Conservation (phyloP, 2,113 vertebrate genomes). For the Tachuris rubrigastra region DNA sequence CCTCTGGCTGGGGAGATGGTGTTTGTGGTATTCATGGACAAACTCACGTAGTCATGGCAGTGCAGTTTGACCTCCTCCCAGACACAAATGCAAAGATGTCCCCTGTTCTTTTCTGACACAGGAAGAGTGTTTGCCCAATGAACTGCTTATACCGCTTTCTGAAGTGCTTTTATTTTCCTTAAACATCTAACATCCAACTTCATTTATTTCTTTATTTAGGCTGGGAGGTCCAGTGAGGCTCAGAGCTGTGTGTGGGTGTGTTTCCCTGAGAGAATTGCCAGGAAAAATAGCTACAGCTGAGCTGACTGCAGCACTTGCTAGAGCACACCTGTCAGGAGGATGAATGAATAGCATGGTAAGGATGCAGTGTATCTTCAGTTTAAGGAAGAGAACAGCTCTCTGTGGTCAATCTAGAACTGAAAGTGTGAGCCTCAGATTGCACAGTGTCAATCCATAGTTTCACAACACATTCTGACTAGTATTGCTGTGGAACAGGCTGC, state of each 20-base stretch:
- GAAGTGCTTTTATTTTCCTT: background rate
- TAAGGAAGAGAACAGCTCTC: background rate
- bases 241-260: background rate
- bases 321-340: background rate
- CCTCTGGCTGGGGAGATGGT: background rate
- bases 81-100: background rate
- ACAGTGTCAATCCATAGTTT: conserved; percentile 7
- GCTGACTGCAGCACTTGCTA: conserved; percentile 5
- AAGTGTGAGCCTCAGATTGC: background rate
- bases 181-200: background rate
- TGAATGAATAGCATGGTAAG: background rate
- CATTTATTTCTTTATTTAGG: background rate
- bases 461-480: background rate
- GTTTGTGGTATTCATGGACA: background rate
- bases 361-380: background rate
- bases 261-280: background rate
- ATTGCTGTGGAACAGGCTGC: conserved; percentile 3
- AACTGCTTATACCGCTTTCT: background rate
- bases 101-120: background rate
- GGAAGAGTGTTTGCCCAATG: background rate
- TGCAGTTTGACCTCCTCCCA: background rate
- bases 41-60: background rate
- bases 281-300: background rate
- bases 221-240: background rate
- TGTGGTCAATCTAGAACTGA: background rate